These are phyloP conservation scores for Acronicta leporina DNA, from an alignment of 2,888 invertebrate species.

Conservation along the genomic window DNA sequence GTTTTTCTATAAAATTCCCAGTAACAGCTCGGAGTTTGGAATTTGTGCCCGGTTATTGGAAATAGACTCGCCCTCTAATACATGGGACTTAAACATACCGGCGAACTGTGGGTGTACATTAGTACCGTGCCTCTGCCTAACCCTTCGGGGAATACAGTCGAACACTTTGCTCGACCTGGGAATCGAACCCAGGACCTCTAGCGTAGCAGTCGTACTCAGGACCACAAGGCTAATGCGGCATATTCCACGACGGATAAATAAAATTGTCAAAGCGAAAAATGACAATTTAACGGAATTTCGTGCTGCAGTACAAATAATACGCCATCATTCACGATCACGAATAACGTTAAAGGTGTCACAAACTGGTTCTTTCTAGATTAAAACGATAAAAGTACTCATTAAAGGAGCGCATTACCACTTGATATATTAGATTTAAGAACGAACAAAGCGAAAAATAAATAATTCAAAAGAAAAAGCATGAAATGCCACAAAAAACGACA, in stretches of 20 bases:
- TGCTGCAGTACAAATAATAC: constrained; percentile 35
- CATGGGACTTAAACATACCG: too few relatives aligned
- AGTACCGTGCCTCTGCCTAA: too few relatives aligned
- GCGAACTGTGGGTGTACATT: too few relatives aligned
- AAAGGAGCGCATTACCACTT: constrained; percentile 42
- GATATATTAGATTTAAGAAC: constrained; percentile 47
- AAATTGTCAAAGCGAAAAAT: constrained; percentile 34
- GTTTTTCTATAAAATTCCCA: too few relatives aligned
- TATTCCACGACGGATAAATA: constrained; percentile 27
- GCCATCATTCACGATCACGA: constrained; percentile 44
- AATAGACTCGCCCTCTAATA: too few relatives aligned
- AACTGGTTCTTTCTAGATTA: constrained; percentile 49
- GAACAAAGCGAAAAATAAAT: constrained; percentile 49
- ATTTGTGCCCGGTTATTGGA: too few relatives aligned
- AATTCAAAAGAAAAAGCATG: constrained; percentile 28
- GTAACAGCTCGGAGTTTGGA: too few relatives aligned
- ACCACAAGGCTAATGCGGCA: too few relatives aligned
- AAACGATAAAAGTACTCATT: constrained; percentile 49
- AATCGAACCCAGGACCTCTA: too few relatives aligned
- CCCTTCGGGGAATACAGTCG: too few relatives aligned
- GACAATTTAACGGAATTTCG: constrained; percentile 32
- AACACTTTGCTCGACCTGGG: too few relatives aligned
- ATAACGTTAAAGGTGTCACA: constrained; percentile 46
- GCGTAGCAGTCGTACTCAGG: too few relatives aligned
- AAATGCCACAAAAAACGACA: constrained; percentile 3